phyloP scores from a whole-genome alignment of 2,113 vertebrate genomes.

The Riparia riparia region DNA sequence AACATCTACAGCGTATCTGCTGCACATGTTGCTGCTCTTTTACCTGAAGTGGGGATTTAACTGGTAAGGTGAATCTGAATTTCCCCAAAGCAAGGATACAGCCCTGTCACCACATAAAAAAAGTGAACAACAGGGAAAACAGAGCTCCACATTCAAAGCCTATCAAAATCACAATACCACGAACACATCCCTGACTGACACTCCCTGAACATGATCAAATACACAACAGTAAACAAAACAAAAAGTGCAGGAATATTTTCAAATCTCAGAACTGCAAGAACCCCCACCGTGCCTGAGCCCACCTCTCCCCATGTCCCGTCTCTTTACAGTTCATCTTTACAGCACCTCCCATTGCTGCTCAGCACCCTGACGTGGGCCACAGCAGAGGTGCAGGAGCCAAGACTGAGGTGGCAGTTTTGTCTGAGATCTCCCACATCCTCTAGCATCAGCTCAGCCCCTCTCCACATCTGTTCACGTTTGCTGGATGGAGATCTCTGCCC shows the following conservation, averaged over 20 bases:
- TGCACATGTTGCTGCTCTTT: background rate
- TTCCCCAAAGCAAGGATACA: background rate
- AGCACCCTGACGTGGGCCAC: rapidly evolving
- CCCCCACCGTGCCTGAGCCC: background rate
- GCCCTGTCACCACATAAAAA: background rate
- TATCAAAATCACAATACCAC: background rate
- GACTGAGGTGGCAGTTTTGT: background rate
- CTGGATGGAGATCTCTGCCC: background rate
- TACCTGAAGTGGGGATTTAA: background rate
- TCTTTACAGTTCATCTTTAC: background rate
- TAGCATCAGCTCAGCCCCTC: background rate
- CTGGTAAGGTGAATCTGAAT: background rate
- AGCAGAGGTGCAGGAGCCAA: background rate
- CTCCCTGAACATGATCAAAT: background rate
- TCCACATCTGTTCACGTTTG: background rate
- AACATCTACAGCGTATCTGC: background rate
- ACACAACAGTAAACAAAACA: background rate
- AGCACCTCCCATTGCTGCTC: background rate
- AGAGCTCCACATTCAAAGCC: background rate
- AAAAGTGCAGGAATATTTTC: background rate
- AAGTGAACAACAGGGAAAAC: slow-evolving; percentile 1
- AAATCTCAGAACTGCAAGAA: background rate
- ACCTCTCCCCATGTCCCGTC: background rate
- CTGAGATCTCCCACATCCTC: background rate
- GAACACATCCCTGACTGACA: background rate